These are phyloP conservation scores for Microtus oregoni DNA, from an alignment of 2,113 vertebrate species.

Conservation along the genomic window DNA sequence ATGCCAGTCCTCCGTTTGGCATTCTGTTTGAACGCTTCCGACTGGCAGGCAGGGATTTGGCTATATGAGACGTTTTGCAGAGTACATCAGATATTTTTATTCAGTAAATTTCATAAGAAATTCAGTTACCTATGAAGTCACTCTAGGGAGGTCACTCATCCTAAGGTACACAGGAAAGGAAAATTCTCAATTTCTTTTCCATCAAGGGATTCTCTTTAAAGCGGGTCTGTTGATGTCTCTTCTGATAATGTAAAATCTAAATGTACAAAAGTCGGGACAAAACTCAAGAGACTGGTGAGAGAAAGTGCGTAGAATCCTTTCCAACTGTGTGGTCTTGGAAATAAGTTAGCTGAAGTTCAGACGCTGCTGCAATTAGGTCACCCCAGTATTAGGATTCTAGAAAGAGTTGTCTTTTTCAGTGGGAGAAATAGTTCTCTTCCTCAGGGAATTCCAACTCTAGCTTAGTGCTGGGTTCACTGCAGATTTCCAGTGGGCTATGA, in stretches of 20 bases:
- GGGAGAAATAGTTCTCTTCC: neutral
- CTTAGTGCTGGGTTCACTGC: neutral
- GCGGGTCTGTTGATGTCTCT: constrained; percentile 57
- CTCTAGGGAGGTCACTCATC: neutral
- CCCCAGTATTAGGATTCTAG: neutral
- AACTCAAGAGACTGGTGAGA: constrained; percentile 10
- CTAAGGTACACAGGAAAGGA: constrained; percentile 50
- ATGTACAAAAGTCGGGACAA: constrained; percentile 24
- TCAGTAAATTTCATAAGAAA: constrained; percentile 73
- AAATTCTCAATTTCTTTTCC: constrained; percentile 68
- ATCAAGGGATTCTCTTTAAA: constrained; percentile 13
- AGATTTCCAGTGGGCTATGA: neutral
- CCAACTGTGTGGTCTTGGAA: neutral
- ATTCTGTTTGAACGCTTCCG: neutral
- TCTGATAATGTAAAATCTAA: constrained; percentile 60
- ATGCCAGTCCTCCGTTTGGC: neutral
- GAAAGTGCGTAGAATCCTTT: constrained; percentile 12
- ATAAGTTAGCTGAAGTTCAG: constrained; percentile 45
- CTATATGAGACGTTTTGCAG: neutral
- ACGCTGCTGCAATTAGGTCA: neutral
- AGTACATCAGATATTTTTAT: constrained; percentile 57
- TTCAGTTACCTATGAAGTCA: constrained; percentile 67
- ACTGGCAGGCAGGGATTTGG: neutral
- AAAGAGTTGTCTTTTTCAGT: neutral
- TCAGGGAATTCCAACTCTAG: neutral